Percentiles rank a stretch among this genome's conserved stretches.
phyloP scores from a whole-genome alignment of 2,797 vertebrate species.

The Pangasius krempfi region DNA sequence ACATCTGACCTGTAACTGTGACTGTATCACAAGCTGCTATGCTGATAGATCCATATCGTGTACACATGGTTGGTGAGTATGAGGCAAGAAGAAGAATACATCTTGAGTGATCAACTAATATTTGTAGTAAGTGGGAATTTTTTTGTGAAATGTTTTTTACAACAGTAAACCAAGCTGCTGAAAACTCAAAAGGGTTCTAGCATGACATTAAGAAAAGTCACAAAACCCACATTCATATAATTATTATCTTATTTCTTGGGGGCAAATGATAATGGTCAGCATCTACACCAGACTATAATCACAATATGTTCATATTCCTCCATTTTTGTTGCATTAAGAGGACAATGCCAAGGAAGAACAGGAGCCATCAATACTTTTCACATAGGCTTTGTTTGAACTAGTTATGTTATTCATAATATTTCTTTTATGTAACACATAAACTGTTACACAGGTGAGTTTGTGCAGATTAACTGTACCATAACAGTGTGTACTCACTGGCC shows the following conservation, averaged over 20 bases:
- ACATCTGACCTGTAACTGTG: not conserved
- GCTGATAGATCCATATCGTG: slow-evolving; percentile 3
- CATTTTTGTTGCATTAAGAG: not conserved
- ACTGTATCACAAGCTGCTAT: not conserved
- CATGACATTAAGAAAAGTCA: not conserved
- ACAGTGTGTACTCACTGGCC: not conserved
- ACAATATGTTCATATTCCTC: not conserved
- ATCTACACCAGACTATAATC: not conserved
- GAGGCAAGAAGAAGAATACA: not conserved
- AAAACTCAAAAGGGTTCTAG: not conserved
- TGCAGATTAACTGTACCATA: not conserved
- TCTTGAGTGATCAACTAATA: not conserved
- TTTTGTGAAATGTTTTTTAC: not conserved
- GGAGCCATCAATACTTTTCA: not conserved
- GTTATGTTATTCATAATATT: not conserved
- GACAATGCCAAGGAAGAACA: not conserved
- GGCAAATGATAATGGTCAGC: not conserved
- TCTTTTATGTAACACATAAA: not conserved
- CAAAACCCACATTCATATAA: not conserved
- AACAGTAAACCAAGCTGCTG: not conserved
- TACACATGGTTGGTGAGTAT: not conserved
- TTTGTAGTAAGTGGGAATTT: not conserved
- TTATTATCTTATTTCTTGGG: not conserved
- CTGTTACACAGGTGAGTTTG: not conserved
- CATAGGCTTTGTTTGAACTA: not conserved